phyloP scores from a whole-genome alignment of 2,113 vertebrate species.

The Tricholaema leucomelas region DNA sequence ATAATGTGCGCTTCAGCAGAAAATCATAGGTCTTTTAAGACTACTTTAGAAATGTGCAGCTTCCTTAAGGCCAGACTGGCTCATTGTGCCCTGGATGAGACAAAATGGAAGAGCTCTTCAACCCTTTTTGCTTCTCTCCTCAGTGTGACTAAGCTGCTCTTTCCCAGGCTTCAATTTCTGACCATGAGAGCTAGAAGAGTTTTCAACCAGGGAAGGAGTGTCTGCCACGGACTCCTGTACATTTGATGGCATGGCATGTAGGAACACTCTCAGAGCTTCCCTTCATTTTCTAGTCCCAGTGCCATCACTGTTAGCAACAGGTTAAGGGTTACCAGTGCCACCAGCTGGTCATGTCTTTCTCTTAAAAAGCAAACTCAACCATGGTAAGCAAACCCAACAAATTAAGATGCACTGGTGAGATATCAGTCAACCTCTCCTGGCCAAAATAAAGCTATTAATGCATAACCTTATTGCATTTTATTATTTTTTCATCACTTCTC shows the following conservation, averaged over 20 bases:
- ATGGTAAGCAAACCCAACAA: not conserved
- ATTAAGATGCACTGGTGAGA: constrained; percentile 8
- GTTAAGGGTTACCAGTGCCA: not conserved
- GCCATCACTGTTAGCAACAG: not conserved
- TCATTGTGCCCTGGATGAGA: not conserved
- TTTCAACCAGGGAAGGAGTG: not conserved
- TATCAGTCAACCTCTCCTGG: not conserved
- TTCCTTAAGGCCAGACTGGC: not conserved
- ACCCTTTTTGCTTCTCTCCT: not conserved
- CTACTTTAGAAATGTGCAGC: not conserved
- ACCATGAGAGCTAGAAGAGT: not conserved
- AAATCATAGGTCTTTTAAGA: not conserved
- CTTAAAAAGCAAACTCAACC: not conserved
- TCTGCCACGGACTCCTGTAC: not conserved
- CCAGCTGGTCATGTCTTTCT: not conserved
- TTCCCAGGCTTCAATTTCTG: not conserved
- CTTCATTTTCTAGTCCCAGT: not conserved
- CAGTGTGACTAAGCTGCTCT: not conserved
- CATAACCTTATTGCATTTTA: not conserved
- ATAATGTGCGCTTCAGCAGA: not conserved
- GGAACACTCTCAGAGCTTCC: not conserved
- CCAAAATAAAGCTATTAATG: constrained; percentile 23
- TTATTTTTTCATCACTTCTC: constrained; percentile 2
- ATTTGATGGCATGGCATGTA: rapidly evolving
- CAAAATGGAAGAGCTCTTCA: not conserved